Conservation (phyloP, 2,888 invertebrate species). For the Nomada fucata region DNA sequence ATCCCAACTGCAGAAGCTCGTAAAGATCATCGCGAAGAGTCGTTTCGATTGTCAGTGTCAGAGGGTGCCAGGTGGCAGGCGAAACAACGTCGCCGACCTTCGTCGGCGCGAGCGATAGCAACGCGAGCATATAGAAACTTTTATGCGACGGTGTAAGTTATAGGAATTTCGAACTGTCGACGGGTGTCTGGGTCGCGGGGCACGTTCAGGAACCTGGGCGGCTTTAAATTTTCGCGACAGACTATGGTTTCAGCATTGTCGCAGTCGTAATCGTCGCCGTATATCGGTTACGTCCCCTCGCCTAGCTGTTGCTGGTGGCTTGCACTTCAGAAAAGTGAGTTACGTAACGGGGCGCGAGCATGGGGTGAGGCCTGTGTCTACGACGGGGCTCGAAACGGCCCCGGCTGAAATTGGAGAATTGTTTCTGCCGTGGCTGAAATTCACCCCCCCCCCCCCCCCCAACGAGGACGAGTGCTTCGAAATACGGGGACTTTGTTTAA, state of each 20-base stretch:
- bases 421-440: neutral
- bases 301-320: conserved; percentile 2
- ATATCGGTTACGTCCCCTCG: conserved; percentile 12
- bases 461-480: neutral
- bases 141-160: conserved; percentile 42
- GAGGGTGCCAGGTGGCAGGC: conserved; percentile 15
- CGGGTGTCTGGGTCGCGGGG: conserved; percentile 13
- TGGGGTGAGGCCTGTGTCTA: conserved; percentile 5
- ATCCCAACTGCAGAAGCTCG: conserved; percentile 31
- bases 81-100: neutral
- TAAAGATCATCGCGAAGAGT: conserved; percentile 41
- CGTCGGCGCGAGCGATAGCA: conserved; percentile 3
- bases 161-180: conserved; percentile 44
- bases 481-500: neutral
- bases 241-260: conserved; percentile 20
- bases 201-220: conserved; percentile 1
- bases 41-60: conserved; percentile 28
- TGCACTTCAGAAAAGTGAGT: conserved; percentile 35
- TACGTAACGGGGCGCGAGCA: conserved; percentile 25
- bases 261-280: conserved; percentile 19
- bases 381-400: conserved; percentile 2
- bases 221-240: conserved; percentile 43
- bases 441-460: neutral
- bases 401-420: conserved; percentile 31
- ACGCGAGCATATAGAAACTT: conserved; percentile 35